These are phyloP conservation scores for Synanthedon vespiformis DNA, from an alignment of 2,888 invertebrate species.

Conservation along the genomic window DNA sequence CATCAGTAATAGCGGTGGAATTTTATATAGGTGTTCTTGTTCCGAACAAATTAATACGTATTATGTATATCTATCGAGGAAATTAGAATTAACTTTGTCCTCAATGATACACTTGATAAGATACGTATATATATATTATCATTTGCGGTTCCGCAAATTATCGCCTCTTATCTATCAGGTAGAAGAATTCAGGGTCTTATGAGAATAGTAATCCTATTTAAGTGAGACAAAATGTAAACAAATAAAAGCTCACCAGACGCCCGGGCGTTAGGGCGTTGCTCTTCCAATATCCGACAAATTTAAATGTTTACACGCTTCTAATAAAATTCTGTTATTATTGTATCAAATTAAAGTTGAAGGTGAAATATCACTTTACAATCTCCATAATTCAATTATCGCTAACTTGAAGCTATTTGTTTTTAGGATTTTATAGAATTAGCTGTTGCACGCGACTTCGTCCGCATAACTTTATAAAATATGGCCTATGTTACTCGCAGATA, in stretches of 20 bases:
- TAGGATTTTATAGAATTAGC: too few species aligned
- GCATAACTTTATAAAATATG: too few species aligned
- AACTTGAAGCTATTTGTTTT: too few species aligned
- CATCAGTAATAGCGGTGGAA: too few species aligned
- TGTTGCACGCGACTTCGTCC: too few species aligned
- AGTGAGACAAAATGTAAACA: constrained; percentile 43
- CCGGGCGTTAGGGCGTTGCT: constrained; percentile 56
- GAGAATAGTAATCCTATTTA: constrained; percentile 30
- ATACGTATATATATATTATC: constrained; percentile 28
- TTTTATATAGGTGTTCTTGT: too few species aligned
- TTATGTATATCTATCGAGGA: constrained; percentile 27
- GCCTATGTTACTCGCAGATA: too few species aligned
- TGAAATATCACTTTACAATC: background rate
- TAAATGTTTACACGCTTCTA: background rate
- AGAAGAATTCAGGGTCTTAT: constrained; percentile 2
- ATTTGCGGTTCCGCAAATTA: background rate
- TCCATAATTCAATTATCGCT: background rate
- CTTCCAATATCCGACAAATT: constrained; percentile 24
- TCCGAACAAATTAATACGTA: constrained; percentile 10
- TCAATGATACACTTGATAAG: constrained; percentile 19
- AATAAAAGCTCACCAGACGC: constrained; percentile 27
- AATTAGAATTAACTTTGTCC: constrained; percentile 27
- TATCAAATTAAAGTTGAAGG: background rate
- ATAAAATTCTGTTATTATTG: background rate
- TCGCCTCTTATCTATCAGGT: background rate